These are phyloP conservation scores for Bombus turneri DNA, from an alignment of 1,140 invertebrate genomes.

Conservation along the genomic window DNA sequence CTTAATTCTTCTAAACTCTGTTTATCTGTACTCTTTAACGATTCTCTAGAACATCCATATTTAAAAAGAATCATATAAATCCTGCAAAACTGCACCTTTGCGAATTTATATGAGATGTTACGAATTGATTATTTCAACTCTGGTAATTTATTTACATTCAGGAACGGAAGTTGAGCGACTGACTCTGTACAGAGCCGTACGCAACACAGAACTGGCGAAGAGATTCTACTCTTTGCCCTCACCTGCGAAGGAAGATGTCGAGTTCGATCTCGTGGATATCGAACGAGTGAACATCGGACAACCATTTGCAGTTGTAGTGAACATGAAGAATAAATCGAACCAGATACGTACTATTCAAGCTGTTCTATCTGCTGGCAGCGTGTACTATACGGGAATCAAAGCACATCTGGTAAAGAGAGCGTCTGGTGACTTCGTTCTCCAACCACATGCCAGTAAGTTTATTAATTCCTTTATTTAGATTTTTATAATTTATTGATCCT, in stretches of 20 bases:
- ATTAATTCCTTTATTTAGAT: background rate
- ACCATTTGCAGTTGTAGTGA: constrained; percentile 86
- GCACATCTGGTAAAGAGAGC: constrained; percentile 87
- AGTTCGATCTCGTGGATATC: constrained; percentile 87
- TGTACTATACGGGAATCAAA: constrained; percentile 91
- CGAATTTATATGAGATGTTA: no score
- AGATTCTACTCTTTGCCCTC: constrained; percentile 86
- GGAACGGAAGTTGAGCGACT: constrained; percentile 86
- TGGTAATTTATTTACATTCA: constrained; percentile 43
- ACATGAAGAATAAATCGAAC: constrained; percentile 86
- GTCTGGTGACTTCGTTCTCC: constrained; percentile 85
- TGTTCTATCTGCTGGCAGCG: constrained; percentile 85
- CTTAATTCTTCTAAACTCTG: no score
- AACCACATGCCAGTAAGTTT: constrained; percentile 83
- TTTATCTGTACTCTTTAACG: no score
- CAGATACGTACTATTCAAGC: constrained; percentile 85
- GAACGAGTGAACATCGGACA: constrained; percentile 87
- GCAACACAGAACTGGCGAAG: constrained; percentile 85
- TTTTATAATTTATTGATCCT: no score
- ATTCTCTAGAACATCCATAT: no score
- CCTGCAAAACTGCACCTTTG: background rate
- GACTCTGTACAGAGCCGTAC: constrained; percentile 87
- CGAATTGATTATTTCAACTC: background rate
- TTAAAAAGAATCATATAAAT: background rate
- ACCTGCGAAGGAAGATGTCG: constrained; percentile 84